Conservation (phyloP, 2,888 invertebrate genomes). For the Machimus rusticus region DNA sequence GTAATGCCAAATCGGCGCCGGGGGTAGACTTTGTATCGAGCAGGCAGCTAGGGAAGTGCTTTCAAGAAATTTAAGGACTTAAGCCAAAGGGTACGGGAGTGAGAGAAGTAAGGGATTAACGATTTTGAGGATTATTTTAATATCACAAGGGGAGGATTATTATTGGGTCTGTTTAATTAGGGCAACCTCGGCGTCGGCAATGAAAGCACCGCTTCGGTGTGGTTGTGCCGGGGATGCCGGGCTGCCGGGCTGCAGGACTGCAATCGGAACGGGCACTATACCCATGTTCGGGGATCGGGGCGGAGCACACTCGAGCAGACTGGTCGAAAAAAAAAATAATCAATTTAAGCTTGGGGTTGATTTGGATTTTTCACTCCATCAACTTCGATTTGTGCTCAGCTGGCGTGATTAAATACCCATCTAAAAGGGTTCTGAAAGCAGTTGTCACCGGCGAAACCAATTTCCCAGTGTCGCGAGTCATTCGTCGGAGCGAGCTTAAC, state of each 20-base stretch:
- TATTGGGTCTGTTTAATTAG: conserved; percentile 42
- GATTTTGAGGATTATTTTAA: conserved; percentile 48
- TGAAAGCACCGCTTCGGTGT: background rate
- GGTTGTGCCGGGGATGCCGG: background rate
- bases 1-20: background rate
- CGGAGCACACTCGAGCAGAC: background rate
- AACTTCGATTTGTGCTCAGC: conserved; percentile 24
- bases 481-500: conserved; percentile 15
- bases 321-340: conserved; percentile 1
- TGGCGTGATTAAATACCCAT: conserved; percentile 31
- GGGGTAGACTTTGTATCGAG: conserved; percentile 23
- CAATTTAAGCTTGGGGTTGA: conserved; percentile 17
- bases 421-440: conserved; percentile 36
- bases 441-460: conserved; percentile 32
- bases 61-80: conserved; percentile 42
- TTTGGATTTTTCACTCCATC: conserved; percentile 35
- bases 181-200: background rate
- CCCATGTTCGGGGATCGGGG: background rate
- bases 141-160: conserved; percentile 39
- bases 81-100: conserved; percentile 33
- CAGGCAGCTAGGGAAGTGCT: conserved; percentile 30
- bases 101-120: conserved; percentile 46
- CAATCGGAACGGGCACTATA: background rate
- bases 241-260: background rate
- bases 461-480: conserved; percentile 23